Evolutionary conservation across 2,797 vertebrate genomes (phyloP).

Genomic region (Phalanger gymnotis): DNA sequence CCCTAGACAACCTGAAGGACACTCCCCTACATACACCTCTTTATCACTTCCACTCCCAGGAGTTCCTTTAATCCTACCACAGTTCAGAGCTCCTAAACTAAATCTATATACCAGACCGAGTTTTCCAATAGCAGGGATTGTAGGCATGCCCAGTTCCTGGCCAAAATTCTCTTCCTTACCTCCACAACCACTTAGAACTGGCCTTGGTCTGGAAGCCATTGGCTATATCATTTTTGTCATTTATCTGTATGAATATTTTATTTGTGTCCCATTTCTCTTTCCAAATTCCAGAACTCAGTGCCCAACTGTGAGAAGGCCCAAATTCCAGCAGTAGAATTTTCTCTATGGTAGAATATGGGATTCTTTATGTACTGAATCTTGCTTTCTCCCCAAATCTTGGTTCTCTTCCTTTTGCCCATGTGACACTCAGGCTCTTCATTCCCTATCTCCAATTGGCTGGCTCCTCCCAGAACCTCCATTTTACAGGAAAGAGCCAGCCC

Average conservation of each 20-base stretch:
- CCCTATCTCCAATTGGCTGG: background rate
- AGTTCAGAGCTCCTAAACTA: background rate
- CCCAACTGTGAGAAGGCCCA: background rate
- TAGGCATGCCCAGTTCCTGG: background rate
- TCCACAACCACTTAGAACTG: background rate
- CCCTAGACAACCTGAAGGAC: background rate
- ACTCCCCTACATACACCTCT: background rate
- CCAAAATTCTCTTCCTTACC: background rate
- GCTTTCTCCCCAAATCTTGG: background rate
- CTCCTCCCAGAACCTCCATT: background rate
- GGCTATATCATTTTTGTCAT: background rate
- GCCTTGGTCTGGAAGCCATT: background rate
- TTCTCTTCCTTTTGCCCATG: background rate
- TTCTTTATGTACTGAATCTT: background rate
- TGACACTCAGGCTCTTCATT: background rate
- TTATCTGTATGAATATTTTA: background rate
- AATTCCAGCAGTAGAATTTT: background rate
- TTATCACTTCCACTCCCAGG: background rate
- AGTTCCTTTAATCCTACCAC: background rate
- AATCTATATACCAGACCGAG: background rate
- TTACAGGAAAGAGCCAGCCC: background rate
- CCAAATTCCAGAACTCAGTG: background rate
- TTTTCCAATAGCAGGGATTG: background rate
- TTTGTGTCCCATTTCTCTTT: background rate
- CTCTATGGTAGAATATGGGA: background rate